Evolutionary conservation across 2,888 invertebrate genomes (phyloP), one percentile per base, ranked within the genome.

Genomic region (Morpho achilles): DNA sequence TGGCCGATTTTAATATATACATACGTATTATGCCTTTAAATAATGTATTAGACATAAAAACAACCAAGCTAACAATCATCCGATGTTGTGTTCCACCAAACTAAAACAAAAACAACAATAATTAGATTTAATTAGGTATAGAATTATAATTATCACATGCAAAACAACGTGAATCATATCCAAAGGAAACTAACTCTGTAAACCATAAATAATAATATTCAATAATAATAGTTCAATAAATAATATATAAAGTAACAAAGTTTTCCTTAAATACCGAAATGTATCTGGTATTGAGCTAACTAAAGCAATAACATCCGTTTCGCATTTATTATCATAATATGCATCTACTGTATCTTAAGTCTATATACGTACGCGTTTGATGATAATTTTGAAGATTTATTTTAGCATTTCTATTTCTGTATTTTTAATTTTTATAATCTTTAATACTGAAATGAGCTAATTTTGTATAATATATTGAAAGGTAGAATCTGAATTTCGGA

Each of bases 151-250:
- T 61, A 63, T 63, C 63, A 58, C 56, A 53, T 59, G 39, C 56
- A 60, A 60, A 63, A 61, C 61, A 59, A 59, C 56, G 45, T 63
- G 61, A 63, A 50, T 63, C 61, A 63, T 63, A 53, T 54, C 10
- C 49, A 57, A 57, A 53, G 58, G 56, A 60, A 58, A 63, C 61
- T 55, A 56, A 46, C 53, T 53, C 61, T 56, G 58, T 53, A 58
- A 58, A 59, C 41, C 43, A 23, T 50, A 49, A 61, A 55, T 45
- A 42, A 8, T 51, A 57, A 32, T 32, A 32, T 32, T 32, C 32
- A 32, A 32, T 32, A 16, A 54, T 39, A 16, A 48, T 48, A 32
- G 41, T 49, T 49, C 39, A 57, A 57, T 60, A 60, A 57, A 62
- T 60, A 53, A 49, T 42, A 44, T 32, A 32, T 44, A 42, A n/a